Conservation (phyloP, 2,888 invertebrate species). For the Phytoseiulus persimilis region DNA sequence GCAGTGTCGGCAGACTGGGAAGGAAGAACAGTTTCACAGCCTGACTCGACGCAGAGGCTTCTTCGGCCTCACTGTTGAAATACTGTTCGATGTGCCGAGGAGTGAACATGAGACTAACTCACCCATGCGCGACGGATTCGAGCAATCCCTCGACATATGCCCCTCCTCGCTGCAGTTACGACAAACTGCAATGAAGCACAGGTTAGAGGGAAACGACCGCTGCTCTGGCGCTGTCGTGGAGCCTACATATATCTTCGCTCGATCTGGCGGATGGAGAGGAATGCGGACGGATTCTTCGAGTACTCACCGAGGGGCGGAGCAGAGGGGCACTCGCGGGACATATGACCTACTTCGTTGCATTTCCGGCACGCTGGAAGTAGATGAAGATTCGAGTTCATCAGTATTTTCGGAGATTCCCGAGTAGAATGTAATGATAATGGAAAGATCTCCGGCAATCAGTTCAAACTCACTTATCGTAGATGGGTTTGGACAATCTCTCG, state of each 20-base stretch:
- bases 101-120: conserved; percentile 20
- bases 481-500: conserved; percentile 43
- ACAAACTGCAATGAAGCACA: conserved; percentile 39
- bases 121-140: conserved; percentile 40
- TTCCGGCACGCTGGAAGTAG: conserved; percentile 41
- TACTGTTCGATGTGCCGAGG: too few relatives aligned
- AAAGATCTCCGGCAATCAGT: too few relatives aligned
- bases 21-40: too few relatives aligned
- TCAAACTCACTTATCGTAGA: conserved; percentile 28
- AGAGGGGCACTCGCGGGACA: conserved; percentile 42
- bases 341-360: conserved; percentile 44
- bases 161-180: conserved; percentile 45
- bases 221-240: too few relatives aligned
- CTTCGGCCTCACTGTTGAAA: too few relatives aligned
- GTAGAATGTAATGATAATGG: too few relatives aligned
- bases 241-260: too few relatives aligned
- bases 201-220: too few relatives aligned
- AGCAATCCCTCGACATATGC: conserved; percentile 43
- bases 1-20: conserved; percentile 34
- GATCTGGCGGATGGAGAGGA: too few relatives aligned
- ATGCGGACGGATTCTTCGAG: neutral
- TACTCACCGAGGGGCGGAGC: conserved; percentile 13
- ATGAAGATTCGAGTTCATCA: too few relatives aligned
- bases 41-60: too few relatives aligned
- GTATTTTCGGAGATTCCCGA: too few relatives aligned